Conservation (phyloP, 2,888 invertebrate species). For the Dryomyza anilis region DNA sequence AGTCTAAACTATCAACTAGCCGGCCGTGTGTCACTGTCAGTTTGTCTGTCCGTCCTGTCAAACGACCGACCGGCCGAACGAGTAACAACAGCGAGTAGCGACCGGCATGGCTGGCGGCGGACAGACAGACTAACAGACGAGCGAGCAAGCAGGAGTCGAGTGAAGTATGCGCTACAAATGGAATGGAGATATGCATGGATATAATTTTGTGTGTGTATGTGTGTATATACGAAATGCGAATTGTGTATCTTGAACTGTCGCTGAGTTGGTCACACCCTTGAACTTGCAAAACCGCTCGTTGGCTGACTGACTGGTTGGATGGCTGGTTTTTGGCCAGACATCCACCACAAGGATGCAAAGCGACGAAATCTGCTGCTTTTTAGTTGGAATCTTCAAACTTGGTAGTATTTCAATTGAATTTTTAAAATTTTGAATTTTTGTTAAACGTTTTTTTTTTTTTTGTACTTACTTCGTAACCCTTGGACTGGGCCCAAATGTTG, state of each 20-base stretch:
- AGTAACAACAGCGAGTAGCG: constrained; percentile 19
- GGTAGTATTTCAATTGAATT: neutral
- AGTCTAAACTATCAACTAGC: neutral
- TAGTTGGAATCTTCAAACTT: no score
- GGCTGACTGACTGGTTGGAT: neutral
- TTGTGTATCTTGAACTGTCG: constrained; percentile 33
- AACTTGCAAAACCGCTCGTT: constrained; percentile 49
- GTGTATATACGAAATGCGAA: constrained; percentile 27
- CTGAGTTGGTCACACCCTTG: constrained; percentile 59
- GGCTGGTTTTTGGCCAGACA: neutral
- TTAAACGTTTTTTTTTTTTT: no score
- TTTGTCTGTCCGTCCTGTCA: neutral
- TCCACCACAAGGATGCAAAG: neutral
- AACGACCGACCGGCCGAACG: constrained; percentile 4
- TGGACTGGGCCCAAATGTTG: constrained; percentile 93
- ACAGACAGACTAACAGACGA: neutral
- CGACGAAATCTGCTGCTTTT: no score
- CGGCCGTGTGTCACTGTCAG: neutral
- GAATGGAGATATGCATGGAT: constrained; percentile 43
- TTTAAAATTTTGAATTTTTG: neutral
- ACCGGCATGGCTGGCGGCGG: constrained; percentile 16
- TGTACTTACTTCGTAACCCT: constrained; percentile 87
- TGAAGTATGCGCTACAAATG: neutral
- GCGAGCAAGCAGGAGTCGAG: neutral
- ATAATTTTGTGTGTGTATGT: constrained; percentile 44